Base-by-base conservation (phyloP, 1,140 invertebrate genomes). In the Papilio polyxenes region DNA sequence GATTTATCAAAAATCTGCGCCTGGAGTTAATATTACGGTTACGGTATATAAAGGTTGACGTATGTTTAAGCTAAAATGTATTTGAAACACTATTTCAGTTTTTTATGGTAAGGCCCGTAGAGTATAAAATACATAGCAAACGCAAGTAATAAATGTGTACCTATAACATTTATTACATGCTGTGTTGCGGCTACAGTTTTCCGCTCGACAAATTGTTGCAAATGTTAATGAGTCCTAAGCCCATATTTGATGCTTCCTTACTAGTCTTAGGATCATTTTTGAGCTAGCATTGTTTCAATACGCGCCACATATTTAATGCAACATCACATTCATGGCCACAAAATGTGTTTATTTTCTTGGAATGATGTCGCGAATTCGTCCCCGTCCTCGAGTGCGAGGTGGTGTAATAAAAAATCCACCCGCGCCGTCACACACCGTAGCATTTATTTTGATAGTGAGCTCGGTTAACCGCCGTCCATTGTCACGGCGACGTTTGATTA, bases 381-480 rank as follows among this genome's bases (percentile, higher is more conserved):
- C 89, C 87, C 85, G 86, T 88, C 91, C 92, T 93, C 85, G 83
- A 93, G 85, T 85, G 83, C 84, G 87, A 88, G 88, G 83, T 88
- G 86, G 87, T 82, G 87, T 82, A 87, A 89, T 91, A 94, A 94
- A 94, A 92, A 93, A 85, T 90, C 91, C 93, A 87, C 92, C 92
- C 91, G 87, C 92, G 90, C 92, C 83, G 77, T 86, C 89, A 92
- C 91, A 92, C 89, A 87, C 88, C 89, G 87, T 81, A 87, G 80
- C 87, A 87, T 91, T 89, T 94, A 93, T 93, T 92, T 92, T 92
- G 90, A 92, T 92, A 92, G 92, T 89, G 89, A 89, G 83, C 88
- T 89, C 88, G 88, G 89, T 87, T 91, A 90, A 92, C 92, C 92
- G 90, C 89, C 83, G 85, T 80, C 90, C 86, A 90, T 94, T 94